Evolutionary conservation across 2,888 invertebrate genomes (phyloP).

Genomic region (Taenaris catops): DNA sequence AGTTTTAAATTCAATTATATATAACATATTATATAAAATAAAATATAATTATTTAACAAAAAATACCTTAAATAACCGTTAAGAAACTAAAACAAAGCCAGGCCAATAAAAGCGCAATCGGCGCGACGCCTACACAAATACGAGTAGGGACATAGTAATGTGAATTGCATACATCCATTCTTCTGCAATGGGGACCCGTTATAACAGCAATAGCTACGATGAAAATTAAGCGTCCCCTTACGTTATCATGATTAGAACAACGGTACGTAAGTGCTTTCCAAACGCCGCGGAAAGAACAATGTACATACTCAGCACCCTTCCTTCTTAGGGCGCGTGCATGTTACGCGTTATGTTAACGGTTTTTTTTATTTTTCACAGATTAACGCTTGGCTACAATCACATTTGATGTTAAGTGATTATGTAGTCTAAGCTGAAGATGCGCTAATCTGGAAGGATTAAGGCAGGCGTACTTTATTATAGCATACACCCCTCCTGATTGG

Average conservation of each 20-base stretch:
- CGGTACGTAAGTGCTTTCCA: constrained; percentile 65
- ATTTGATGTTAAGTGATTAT: too few relatives aligned
- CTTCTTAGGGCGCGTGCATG: constrained; percentile 33
- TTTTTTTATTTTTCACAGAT: too few relatives aligned
- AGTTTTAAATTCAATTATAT: too few relatives aligned
- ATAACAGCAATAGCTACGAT: constrained; percentile 21
- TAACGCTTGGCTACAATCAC: too few relatives aligned
- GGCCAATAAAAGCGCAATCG: constrained; percentile 8
- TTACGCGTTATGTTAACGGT: background rate
- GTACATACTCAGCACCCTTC: constrained; percentile 62
- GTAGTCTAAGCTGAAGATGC: too few relatives aligned
- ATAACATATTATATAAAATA: too few relatives aligned
- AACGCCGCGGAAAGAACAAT: constrained; percentile 64
- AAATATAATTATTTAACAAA: too few relatives aligned
- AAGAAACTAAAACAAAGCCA: background rate
- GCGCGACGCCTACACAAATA: constrained; percentile 2
- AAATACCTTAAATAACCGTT: too few relatives aligned
- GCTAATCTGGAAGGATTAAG: too few relatives aligned
- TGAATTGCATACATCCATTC: constrained; percentile 17
- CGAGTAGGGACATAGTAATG: constrained; percentile 8
- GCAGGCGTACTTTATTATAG: too few relatives aligned
- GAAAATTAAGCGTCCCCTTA: constrained; percentile 29
- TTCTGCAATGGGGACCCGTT: constrained; percentile 13
- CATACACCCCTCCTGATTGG: too few relatives aligned
- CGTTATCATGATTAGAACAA: constrained; percentile 67